A percentile compares a stretch with the other conserved stretches of the same genome.
Conservation (phyloP, 1,140 invertebrate species). For the Lucilia sericata region DNA sequence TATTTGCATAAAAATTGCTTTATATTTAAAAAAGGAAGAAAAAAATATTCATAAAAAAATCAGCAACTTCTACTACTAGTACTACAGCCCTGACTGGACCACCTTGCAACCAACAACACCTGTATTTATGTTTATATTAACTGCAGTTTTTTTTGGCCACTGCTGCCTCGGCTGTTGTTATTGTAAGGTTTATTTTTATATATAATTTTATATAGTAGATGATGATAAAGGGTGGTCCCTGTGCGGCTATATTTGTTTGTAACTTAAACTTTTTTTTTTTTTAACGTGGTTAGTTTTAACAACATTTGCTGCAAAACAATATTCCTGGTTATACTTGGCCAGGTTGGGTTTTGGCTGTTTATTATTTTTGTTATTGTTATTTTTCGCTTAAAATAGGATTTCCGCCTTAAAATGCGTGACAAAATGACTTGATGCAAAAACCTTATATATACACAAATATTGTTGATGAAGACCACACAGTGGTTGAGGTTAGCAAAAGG, state of each 20-base stretch:
- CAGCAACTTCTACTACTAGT: background rate
- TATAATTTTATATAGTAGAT: background rate
- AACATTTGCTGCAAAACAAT: background rate
- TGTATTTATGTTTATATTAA: constrained; percentile 47
- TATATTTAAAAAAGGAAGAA: background rate
- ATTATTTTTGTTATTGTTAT: constrained; percentile 23
- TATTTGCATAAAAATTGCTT: constrained; percentile 49
- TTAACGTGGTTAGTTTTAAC: constrained; percentile 14
- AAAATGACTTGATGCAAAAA: constrained; percentile 37
- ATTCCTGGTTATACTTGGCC: background rate
- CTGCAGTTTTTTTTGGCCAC: constrained; percentile 48
- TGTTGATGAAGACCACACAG: background rate
- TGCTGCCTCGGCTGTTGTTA: background rate
- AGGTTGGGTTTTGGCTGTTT: background rate
- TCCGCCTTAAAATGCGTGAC: constrained; percentile 43
- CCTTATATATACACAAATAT: background rate
- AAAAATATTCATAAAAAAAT: background rate
- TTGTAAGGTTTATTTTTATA: background rate
- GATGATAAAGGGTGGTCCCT: constrained; percentile 18
- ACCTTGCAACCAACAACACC: constrained; percentile 28
- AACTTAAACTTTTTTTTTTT: background rate
- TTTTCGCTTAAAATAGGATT: constrained; percentile 36
- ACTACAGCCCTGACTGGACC: constrained; percentile 19
- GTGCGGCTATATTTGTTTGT: background rate
- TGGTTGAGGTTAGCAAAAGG: background rate